Evolutionary conservation across 2,797 vertebrate species (phyloP), one percentile per base, ranked within the genome.

Genomic region (Anguilla pacifica): DNA sequence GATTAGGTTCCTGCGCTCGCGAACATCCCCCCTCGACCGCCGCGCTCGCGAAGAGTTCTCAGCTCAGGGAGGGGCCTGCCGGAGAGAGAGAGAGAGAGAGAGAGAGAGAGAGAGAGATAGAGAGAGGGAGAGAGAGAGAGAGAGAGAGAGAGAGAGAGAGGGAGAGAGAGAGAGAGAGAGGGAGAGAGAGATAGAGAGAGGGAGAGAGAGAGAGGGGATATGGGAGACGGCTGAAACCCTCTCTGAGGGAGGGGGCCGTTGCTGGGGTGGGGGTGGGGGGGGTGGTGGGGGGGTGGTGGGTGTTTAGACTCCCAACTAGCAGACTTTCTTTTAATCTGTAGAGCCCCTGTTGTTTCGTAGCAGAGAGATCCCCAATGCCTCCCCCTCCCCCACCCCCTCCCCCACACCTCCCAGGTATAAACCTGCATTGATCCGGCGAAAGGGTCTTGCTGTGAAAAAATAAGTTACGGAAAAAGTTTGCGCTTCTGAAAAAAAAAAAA

Each of bases 1-100:
- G 95, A 96, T 96, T 97, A 96, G 95, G 95, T 96, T 96, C 94
- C 94, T 95, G 92, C 90, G 95, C 95, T 94, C 94, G 93, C 96
- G 95, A 96, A 95, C 96, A 95, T 96, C 96, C 93, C 93, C 94
- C 92, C 90, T 92, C 93, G 91, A 90, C 88, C 93, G 93, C 93
- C 91, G 86, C 91, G 91, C 94, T 22, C 91, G 93, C 89, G 90
- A 91, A 93, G 90, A 90, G 93, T 94, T 95, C 94, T 93, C 92
- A 93, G 93, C 94, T 93, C 91, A 72, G 88, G 91, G 92, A 90
- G 90, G 90, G 92, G 91, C 89, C 88, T 90, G 85, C 85, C 85
- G 39, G 86, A 87, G 64, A 84, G 88, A 57, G 77, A 85, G 57
- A 13, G 17, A 19, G 57, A 19, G 57, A 35, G 35, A 35, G 35